These are phyloP conservation scores for Leguminivora glycinivorella DNA, from an alignment of 1,140 invertebrate genomes.

Conservation along the genomic window DNA sequence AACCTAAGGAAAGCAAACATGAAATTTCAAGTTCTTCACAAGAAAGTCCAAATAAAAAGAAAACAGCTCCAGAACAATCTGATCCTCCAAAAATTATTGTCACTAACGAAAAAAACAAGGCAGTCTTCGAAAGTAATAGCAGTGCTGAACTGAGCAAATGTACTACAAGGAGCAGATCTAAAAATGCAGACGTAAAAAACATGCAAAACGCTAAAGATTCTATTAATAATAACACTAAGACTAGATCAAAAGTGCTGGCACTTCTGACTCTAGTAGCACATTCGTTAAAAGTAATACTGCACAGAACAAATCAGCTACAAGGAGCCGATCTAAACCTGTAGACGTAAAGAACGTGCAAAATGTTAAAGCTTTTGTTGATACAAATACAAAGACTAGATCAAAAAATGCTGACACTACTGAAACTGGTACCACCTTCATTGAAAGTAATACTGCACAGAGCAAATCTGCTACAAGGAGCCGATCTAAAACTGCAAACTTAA, in stretches of 20 bases:
- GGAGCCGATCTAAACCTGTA: too few relatives aligned
- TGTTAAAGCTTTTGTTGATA: too few relatives aligned
- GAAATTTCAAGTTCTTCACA: not conserved
- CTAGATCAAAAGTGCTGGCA: constrained; percentile 62
- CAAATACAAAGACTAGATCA: too few relatives aligned
- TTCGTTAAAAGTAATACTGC: too few relatives aligned
- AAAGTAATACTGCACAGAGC: too few relatives aligned
- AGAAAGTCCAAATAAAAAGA: not conserved
- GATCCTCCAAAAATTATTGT: constrained; percentile 50
- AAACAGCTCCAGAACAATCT: constrained; percentile 4
- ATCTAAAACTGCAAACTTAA: too few relatives aligned
- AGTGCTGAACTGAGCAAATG: constrained; percentile 34
- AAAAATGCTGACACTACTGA: too few relatives aligned
- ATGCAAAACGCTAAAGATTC: constrained; percentile 35
- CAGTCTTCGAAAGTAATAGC: constrained; percentile 51
- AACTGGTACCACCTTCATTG: too few relatives aligned
- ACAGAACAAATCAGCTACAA: too few relatives aligned
- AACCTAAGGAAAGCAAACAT: not conserved
- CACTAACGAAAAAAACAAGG: constrained; percentile 35
- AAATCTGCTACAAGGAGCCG: too few relatives aligned
- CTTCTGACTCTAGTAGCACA: too few relatives aligned
- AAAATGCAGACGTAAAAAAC: constrained; percentile 46
- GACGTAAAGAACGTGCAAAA: too few relatives aligned
- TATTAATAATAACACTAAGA: constrained; percentile 38
- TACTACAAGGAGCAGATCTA: constrained; percentile 53